Evolutionary conservation across 2,888 invertebrate species (phyloP), one percentile per base, ranked within the genome.

Genomic region (Bembecia ichneumoniformis): DNA sequence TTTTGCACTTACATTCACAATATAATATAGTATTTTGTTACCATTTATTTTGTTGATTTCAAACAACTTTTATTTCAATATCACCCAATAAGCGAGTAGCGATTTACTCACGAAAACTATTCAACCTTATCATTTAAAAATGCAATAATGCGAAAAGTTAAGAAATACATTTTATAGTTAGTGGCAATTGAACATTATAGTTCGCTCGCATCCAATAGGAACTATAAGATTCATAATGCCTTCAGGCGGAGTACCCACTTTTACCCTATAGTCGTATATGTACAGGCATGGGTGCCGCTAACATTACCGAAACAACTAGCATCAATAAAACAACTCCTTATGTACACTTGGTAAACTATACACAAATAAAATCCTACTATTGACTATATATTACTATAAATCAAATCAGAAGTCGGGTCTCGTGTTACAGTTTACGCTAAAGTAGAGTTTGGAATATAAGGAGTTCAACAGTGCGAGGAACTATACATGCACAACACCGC

Each of bases 151-250:
- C 82, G 82, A 86, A 83, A 86, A 73, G 77, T 83, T 72, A 84
- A 86, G 83, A 83, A 86, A 84, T 84, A 80, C 75, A 28, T 28
- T 74, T 82, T 83, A 82, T 78, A 82, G 70, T 82, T 75, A 77
- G 78, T 80, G 86, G 84, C 86, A 84, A 82, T 82, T 82, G 87
- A 87, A 87, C 83, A 77, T 82, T 87, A 87, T 87, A 87, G 87
- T 84, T 84, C 84, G 71, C 83, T 84, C 83, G 83, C 84, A 80
- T 81, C 75, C 72, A 80, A 78, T 87, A 87, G 87, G 87, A 87
- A 87, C 87, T 87, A 87, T 87, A 87, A 87, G 72, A 87, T 87
- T 84, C 84, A 86, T 79, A 81, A 83, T 83, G 83, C 84, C 84
- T 77, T 77, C 70, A 66, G 69, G 69, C 68, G 69, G 73, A 52